Evolutionary conservation across 2,113 vertebrate species (phyloP).

Genomic region (Setophaga kirtlandii): DNA sequence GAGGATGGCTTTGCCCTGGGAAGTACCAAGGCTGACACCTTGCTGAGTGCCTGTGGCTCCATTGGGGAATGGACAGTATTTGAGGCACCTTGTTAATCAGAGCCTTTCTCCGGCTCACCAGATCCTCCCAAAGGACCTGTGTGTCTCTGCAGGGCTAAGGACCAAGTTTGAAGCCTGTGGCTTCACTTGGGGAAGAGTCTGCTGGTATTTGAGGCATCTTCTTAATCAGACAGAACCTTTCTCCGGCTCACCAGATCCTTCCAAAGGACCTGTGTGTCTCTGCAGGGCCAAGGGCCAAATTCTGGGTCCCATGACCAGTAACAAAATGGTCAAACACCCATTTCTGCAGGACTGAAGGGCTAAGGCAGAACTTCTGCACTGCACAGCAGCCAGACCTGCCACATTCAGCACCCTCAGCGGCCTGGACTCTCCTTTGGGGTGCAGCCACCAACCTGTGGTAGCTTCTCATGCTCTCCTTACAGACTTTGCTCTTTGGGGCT

Average conservation of each 20-base stretch:
- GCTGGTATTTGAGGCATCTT: neutral
- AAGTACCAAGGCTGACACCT: accelerated
- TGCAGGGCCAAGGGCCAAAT: neutral
- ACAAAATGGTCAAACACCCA: too few relatives aligned
- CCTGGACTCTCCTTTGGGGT: neutral
- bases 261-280: neutral
- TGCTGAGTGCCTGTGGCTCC: neutral
- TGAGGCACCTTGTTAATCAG: neutral
- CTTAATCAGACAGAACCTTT: neutral
- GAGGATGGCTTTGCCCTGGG: neutral
- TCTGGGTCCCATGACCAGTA: neutral
- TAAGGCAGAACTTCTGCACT: neutral
- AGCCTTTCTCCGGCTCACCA: neutral
- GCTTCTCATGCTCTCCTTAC: neutral
- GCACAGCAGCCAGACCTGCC: neutral
- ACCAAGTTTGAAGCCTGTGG: too few relatives aligned
- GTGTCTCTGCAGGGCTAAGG: neutral
- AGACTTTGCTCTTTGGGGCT: neutral
- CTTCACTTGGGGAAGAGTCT: neutral
- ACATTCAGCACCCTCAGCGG: neutral
- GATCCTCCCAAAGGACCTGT: neutral
- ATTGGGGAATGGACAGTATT: neutral
- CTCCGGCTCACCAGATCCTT: neutral
- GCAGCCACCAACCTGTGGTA: neutral
- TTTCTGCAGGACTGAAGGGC: neutral